Base-by-base conservation (phyloP, 2,797 vertebrate species). In the Galagoides demidoff region DNA sequence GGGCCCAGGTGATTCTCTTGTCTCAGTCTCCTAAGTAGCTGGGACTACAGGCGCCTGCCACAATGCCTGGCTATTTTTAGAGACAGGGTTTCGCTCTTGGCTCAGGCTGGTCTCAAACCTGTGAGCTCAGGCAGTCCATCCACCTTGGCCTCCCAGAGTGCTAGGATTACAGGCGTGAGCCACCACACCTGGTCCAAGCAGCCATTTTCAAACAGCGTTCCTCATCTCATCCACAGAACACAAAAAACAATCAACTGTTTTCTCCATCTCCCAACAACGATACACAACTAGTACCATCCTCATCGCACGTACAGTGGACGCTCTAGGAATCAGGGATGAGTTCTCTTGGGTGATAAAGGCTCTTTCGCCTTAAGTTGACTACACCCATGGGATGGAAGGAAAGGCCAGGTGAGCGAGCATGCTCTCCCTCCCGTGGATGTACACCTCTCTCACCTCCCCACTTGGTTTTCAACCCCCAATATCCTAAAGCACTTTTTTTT, bases 261-360 rank as follows among this genome's bases (percentile, higher is more conserved):
- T 39, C 31, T 59, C 39, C 3, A 5, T 5, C 22, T 37, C 55
- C 66, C 45, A 12, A 45, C 29, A 52, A n/a, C 0, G 45, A 73
- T 3, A 17, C 5, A 2, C 19, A 59, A 19, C 43, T 12, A 85
- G 34, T 2, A 12, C 57, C 34, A 49, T 34, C 63, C 52, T 34
- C 61, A 27, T 64, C 3, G 43, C 71, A 39, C 37, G 39, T 0
- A 7, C 0, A 12, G 31, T 5, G 4, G n/a, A 10, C 0, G 13
- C 82, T 49, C 55, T 12, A 4, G 45, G 45, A 70, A 45, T 8
- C 4, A 63, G 39, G 43, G 25, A 31, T 37, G 29, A 39, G 6
- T 13, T 57, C 61, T 82, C 20, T 59, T 12, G 0, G 6, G 7
- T 45, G 39, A n/a, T 14, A 63, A 86, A 59, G 66, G 23, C 12